Evolutionary conservation across 2,113 vertebrate genomes (phyloP).

Genomic region (Anhinga rufa): DNA sequence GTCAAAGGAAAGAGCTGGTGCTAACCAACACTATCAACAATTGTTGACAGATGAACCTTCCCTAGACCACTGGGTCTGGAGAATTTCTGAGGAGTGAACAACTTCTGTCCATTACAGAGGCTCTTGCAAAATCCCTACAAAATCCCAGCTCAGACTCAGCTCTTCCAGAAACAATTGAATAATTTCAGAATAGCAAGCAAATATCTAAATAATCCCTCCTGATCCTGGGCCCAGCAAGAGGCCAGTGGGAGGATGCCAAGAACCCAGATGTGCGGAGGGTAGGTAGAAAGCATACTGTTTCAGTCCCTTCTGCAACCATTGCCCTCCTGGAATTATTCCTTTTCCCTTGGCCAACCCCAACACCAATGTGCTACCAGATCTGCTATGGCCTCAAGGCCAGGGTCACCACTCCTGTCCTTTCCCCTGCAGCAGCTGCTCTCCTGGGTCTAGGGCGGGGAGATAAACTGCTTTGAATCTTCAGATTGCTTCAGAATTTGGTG

Average conservation of each 20-base stretch:
- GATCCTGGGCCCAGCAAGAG: not conserved
- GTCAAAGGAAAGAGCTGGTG: not conserved
- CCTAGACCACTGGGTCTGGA: not conserved
- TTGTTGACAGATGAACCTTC: not conserved
- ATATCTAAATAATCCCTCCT: not conserved
- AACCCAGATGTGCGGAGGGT: not conserved
- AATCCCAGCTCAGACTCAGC: not conserved
- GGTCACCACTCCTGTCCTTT: not conserved
- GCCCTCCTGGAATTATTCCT: not conserved
- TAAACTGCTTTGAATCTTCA: not conserved
- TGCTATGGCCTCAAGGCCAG: not conserved
- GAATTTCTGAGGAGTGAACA: not conserved
- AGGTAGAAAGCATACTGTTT: not conserved
- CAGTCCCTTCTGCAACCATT: not conserved
- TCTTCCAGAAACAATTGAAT: not conserved
- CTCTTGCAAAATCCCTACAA: conserved; percentile 6
- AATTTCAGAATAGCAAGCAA: not conserved
- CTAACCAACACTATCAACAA: not conserved
- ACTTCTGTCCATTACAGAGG: not conserved
- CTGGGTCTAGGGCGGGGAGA: not conserved
- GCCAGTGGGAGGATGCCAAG: not conserved
- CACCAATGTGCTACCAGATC: not conserved
- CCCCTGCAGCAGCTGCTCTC: not conserved
- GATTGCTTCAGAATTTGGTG: not conserved
- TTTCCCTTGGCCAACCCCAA: not conserved